These are phyloP conservation scores for Neotragus pygmaeus DNA, from an alignment of 2,113 vertebrate genomes.

Conservation along the genomic window DNA sequence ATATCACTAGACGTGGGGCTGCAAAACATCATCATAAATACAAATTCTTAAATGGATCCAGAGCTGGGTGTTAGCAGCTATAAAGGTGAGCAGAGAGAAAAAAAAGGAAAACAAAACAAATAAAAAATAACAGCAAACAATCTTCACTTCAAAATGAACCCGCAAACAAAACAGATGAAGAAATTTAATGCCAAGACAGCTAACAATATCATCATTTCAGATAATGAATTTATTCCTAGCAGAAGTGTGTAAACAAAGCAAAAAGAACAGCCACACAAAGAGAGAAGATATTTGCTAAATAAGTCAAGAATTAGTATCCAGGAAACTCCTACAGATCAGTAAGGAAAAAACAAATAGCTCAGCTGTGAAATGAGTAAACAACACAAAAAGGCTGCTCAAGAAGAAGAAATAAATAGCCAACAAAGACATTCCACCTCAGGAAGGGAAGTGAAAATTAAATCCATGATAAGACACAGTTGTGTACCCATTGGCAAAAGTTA, in stretches of 20 bases:
- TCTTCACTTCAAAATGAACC: not conserved
- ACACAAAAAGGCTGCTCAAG: not conserved
- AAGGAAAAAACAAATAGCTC: conserved; percentile 34
- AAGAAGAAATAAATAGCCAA: conserved; percentile 22
- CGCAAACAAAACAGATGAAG: not conserved
- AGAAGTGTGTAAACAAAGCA: not conserved
- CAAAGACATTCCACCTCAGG: not conserved
- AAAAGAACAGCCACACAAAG: not conserved
- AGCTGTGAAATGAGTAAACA: conserved; percentile 13
- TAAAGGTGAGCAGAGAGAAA: not conserved
- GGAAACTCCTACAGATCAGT: not conserved
- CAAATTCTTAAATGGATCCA: not conserved
- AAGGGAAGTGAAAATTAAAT: not conserved
- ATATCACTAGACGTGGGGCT: not conserved
- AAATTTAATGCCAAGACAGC: conserved; percentile 1
- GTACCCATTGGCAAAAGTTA: not conserved
- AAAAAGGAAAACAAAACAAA: not conserved
- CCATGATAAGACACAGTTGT: not conserved
- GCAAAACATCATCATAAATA: not conserved
- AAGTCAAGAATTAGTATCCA: conserved; percentile 2
- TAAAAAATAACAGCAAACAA: not conserved
- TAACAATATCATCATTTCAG: not conserved
- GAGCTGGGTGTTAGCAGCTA: not conserved
- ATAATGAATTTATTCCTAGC: not conserved
- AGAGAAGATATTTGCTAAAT: not conserved